Conservation (phyloP, 2,888 invertebrate species). For the Cataglyphis albicans region DNA sequence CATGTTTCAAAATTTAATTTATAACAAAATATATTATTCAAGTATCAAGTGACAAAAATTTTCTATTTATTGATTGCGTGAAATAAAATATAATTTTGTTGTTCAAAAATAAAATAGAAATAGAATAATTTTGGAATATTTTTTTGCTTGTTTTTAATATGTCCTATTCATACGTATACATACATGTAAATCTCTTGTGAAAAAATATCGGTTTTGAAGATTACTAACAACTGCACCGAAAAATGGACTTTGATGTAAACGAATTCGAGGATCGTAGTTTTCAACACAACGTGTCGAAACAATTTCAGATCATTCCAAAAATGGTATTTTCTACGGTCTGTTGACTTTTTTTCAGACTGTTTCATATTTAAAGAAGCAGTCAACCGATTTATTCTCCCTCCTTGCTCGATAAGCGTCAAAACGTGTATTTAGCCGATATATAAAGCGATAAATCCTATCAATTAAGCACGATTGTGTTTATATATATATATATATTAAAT, state of each 20-base stretch:
- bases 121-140: not conserved
- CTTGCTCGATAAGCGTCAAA: conserved; percentile 29
- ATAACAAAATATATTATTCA: conserved; percentile 9
- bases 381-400: conserved; percentile 4
- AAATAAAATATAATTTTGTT: not conserved
- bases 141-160: not conserved
- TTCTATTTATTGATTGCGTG: not conserved
- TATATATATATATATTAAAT: not conserved
- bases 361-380: conserved; percentile 8
- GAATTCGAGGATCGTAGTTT: not conserved
- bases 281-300: not conserved
- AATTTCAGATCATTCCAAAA: conserved; percentile 2
- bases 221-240: not conserved
- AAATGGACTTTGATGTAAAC: not conserved
- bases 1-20: not conserved
- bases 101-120: not conserved
- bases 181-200: not conserved
- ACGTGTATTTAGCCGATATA: conserved; percentile 31
- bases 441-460: conserved; percentile 39
- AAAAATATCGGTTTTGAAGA: not conserved
- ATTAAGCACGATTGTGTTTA: conserved; percentile 41
- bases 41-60: not conserved
- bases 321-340: not conserved
- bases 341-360: not conserved
- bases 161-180: not conserved